Evolutionary conservation across 2,113 vertebrate species (phyloP), one percentile per base, ranked within the genome.

Genomic region (Gobio gobio): DNA sequence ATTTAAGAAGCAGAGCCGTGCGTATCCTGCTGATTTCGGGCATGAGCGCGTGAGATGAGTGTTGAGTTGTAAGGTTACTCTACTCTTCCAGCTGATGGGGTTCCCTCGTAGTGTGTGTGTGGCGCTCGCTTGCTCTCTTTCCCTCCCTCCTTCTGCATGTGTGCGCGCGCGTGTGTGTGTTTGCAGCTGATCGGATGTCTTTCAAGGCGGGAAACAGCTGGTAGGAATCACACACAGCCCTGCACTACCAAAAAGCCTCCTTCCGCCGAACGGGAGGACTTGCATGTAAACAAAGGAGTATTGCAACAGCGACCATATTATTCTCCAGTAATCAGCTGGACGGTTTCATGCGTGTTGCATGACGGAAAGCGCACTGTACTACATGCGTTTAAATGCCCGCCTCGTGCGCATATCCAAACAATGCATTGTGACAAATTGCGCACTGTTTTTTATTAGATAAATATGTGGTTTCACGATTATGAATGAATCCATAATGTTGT

Each of bases 151-250:
- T 91, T 92, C 93, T 95, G 94, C 90, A 89, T 91, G 91, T 91
- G 91, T 90, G 89, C 92, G 89, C 92, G 93, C 88, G 89, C 89
- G 92, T 90, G 94, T 94, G 94, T 94, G 93, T 92, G 90, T 91
- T 94, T 93, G 96, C 95, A 97, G 96, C 96, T 96, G 97, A 96
- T 97, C 95, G 93, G 94, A 95, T 97, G 95, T 95, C 95, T 96
- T 96, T 95, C 96, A 96, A 97, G 97, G 97, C 97, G 97, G 97
- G 97, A 98, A 98, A 98, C 97, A 98, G 97, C 97, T 98, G 97
- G 97, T 96, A 93, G 94, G 95, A 96, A 94, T 94, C 93, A 95
- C 94, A 93, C 93, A 95, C 63, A 68, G 58, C 58, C 18, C 20
- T 51, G 94, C 96, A 93, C 94, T 92, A 92, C 92, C 92, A 89